Conservation (phyloP, 2,797 vertebrate genomes). For the Microchirus variegatus region DNA sequence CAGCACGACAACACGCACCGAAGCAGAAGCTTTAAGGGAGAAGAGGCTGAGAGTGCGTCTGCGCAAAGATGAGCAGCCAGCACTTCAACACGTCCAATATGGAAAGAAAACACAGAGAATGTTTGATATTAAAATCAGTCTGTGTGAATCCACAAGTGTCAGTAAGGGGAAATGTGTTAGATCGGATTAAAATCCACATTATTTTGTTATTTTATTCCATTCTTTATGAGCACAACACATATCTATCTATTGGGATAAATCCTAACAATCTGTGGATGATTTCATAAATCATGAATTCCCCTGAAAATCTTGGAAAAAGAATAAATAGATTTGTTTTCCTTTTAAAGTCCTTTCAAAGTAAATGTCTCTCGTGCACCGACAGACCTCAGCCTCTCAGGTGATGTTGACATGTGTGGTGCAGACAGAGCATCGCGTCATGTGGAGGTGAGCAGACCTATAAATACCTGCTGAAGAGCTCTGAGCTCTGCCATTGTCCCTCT, state of each 20-base stretch:
- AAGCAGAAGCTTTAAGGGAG: neutral
- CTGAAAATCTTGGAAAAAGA: too few species aligned
- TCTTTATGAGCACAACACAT: too few species aligned
- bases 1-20: neutral
- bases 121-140: neutral
- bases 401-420: slow-evolving; percentile 64
- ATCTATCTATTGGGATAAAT: too few species aligned
- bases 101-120: neutral
- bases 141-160: neutral
- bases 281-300: too few species aligned
- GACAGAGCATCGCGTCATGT: slow-evolving; percentile 54
- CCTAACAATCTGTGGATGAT: too few species aligned
- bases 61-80: slow-evolving; percentile 27
- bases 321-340: too few species aligned
- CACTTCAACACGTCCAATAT: too few species aligned
- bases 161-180: neutral
- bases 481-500: slow-evolving; percentile 31
- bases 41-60: slow-evolving; percentile 3
- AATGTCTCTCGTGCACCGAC: neutral
- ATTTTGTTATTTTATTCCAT: too few species aligned
- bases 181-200: too few species aligned
- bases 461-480: slow-evolving; percentile 49
- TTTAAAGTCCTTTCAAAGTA: neutral
- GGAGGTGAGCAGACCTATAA: slow-evolving; percentile 63
- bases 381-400: slow-evolving; percentile 12